These are phyloP conservation scores for Battus philenor DNA, from an alignment of 1,140 invertebrate species.

Conservation along the genomic window DNA sequence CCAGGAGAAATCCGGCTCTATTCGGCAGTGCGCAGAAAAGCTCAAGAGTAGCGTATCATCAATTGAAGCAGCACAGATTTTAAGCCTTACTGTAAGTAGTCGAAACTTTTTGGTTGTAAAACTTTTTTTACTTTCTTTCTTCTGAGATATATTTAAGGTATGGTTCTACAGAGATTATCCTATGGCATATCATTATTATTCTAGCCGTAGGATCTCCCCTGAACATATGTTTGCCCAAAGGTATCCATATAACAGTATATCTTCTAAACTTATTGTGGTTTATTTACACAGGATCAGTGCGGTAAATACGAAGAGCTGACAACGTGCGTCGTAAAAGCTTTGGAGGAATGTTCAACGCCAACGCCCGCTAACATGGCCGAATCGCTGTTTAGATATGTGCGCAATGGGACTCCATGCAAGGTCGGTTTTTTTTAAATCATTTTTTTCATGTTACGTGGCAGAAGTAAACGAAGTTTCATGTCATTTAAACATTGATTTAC, in stretches of 20 bases:
- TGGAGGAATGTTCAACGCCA: conserved; percentile 83
- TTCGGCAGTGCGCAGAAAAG: conserved; percentile 34
- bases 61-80: conserved; percentile 34
- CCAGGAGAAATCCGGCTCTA: conserved; percentile 28
- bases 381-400: conserved; percentile 83
- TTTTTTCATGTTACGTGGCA: too few relatives aligned
- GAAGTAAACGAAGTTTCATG: too few relatives aligned
- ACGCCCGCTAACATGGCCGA: conserved; percentile 88
- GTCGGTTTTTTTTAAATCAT: conserved; percentile 15
- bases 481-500: too few relatives aligned
- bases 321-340: conserved; percentile 78
- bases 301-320: conserved; percentile 79
- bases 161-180: too few relatives aligned
- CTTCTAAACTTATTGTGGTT: too few relatives aligned
- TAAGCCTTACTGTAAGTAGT: conserved; percentile 30
- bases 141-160: too few relatives aligned
- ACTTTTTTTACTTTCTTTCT: too few relatives aligned
- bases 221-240: too few relatives aligned
- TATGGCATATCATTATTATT: too few relatives aligned
- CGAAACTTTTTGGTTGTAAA: too few relatives aligned
- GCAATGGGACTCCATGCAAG: conserved; percentile 81
- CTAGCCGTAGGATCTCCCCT: too few relatives aligned
- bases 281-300: conserved; percentile 54
- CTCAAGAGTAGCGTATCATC: conserved; percentile 25
- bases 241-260: too few relatives aligned